These are phyloP conservation scores for Phrynosoma blainvillii DNA, from an alignment of 2,113 vertebrate genomes.

Conservation along the genomic window DNA sequence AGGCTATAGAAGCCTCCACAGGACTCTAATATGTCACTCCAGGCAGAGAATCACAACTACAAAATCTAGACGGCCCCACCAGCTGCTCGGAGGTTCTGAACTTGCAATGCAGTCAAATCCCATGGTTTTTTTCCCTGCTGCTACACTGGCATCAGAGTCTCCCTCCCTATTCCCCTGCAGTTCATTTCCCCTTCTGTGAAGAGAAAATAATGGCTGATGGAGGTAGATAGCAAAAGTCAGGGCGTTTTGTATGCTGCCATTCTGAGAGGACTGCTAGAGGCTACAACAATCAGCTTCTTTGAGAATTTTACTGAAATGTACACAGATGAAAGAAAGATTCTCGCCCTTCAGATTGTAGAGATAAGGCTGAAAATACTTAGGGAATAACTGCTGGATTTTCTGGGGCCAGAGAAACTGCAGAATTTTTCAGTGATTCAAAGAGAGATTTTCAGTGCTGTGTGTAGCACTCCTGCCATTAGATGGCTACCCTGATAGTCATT, in stretches of 20 bases:
- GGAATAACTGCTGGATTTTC: not conserved
- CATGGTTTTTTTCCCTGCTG: not conserved
- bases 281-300: not conserved
- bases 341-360: not conserved
- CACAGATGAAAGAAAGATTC: not conserved
- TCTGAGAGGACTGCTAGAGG: not conserved
- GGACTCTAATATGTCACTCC: not conserved
- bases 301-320: not conserved
- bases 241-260: not conserved
- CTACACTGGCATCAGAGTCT: not conserved
- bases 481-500: not conserved
- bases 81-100: not conserved
- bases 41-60: constrained; percentile 44
- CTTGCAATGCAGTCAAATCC: constrained; percentile 18
- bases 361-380: not conserved
- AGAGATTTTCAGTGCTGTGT: not conserved
- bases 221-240: not conserved
- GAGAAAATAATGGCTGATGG: not conserved
- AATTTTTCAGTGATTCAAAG: not conserved
- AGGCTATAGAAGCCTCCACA: constrained; percentile 22
- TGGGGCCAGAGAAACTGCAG: not conserved
- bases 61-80: fast-evolving
- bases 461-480: not conserved
- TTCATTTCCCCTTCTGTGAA: not conserved
- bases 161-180: not conserved